These are phyloP conservation scores for Caenorhabditis panamensis DNA, from an alignment of 2,888 invertebrate species.

Conservation along the genomic window DNA sequence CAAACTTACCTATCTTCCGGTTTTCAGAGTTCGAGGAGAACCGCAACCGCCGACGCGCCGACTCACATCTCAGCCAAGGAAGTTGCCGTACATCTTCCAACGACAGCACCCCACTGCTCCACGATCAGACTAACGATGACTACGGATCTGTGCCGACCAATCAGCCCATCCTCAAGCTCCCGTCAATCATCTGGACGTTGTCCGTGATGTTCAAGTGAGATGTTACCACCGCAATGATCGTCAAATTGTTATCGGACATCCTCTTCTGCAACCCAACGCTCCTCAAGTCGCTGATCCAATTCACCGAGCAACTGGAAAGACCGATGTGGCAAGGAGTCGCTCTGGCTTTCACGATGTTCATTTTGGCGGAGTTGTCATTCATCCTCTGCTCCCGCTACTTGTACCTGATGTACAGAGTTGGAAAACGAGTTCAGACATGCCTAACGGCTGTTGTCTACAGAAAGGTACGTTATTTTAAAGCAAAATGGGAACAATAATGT, in stretches of 20 bases:
- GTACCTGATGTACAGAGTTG: constrained; percentile 79
- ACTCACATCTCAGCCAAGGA: constrained; percentile 15
- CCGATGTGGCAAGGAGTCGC: constrained; percentile 80
- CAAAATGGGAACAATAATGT: too few relatives aligned
- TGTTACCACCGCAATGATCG: constrained; percentile 75
- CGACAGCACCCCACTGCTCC: constrained; percentile 66
- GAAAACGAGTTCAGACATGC: constrained; percentile 78
- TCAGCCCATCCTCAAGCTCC: constrained; percentile 21
- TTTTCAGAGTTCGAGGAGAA: constrained; percentile 49
- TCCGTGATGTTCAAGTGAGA: constrained; percentile 77
- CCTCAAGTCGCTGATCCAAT: constrained; percentile 76
- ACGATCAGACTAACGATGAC: constrained; percentile 61
- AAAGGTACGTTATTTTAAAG: too few relatives aligned
- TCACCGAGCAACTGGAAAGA: constrained; percentile 74
- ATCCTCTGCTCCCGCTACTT: constrained; percentile 79
- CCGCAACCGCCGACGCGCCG: constrained; percentile 16
- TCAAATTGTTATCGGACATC: constrained; percentile 76
- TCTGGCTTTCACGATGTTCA: constrained; percentile 77
- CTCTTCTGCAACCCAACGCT: constrained; percentile 77
- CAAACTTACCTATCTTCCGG: neutral
- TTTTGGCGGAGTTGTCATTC: constrained; percentile 76
- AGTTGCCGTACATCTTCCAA: constrained; percentile 37
- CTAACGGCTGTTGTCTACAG: constrained; percentile 79
- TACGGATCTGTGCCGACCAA: constrained; percentile 62
- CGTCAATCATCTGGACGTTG: constrained; percentile 70